phyloP scores from a whole-genome alignment of 2,113 vertebrate genomes.

The Albula goreensis region DNA sequence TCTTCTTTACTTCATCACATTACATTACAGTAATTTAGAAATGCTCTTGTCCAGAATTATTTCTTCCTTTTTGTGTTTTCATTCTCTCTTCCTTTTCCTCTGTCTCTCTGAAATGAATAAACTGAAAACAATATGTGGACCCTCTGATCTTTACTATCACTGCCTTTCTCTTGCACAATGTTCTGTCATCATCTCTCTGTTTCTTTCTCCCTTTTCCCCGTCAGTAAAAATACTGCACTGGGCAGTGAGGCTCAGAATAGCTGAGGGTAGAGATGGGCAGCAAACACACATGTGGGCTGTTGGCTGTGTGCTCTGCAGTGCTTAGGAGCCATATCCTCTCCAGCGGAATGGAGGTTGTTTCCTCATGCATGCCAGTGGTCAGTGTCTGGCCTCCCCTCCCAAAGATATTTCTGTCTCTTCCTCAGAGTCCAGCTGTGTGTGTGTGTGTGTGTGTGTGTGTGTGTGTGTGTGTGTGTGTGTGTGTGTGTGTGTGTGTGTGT shows the following conservation, averaged over 20 bases:
- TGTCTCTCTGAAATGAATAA: too few relatives aligned
- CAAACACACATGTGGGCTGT: conserved; percentile 64
- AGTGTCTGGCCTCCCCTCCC: conserved; percentile 69
- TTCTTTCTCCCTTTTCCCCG: conserved; percentile 24
- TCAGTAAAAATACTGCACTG: conserved; percentile 56
- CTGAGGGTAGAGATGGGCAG: conserved; percentile 58
- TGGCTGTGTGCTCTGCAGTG: conserved; percentile 53
- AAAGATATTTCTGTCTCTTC: conserved; percentile 67
- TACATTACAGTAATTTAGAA: background rate
- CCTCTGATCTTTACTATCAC: background rate
- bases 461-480: background rate
- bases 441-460: too few relatives aligned
- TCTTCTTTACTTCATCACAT: too few relatives aligned
- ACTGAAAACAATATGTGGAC: too few relatives aligned
- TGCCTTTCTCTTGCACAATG: background rate
- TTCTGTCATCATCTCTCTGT: too few relatives aligned
- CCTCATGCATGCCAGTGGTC: conserved; percentile 75
- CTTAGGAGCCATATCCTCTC: conserved; percentile 55
- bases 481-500: background rate
- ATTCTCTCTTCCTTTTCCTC: background rate
- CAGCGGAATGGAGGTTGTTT: conserved; percentile 67
- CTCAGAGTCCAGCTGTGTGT: conserved; percentile 34
- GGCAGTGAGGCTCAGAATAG: conserved; percentile 61
- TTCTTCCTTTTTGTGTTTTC: background rate
- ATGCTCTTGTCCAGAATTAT: background rate